Evolutionary conservation across 2,888 invertebrate species (phyloP), one percentile per base, ranked within the genome.

Genomic region (Operophtera brumata): DNA sequence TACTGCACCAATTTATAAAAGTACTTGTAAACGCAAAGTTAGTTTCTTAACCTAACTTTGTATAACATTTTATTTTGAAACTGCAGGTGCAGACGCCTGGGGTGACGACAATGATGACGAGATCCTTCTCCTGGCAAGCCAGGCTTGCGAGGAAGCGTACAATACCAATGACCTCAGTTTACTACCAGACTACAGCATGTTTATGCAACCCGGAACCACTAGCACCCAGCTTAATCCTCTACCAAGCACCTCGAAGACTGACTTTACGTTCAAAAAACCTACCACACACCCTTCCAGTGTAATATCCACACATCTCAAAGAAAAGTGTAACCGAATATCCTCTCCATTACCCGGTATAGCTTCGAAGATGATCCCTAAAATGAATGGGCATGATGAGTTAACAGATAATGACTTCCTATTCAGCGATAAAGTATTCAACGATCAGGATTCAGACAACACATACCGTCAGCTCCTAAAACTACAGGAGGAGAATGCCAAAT

Each of bases 31-130:
- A 30, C 30, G 8, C 20, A n/a, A 20, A 39, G 20, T 41, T 28
- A 41, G 41, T 26, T 41, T 41, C 26, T 11, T 2, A 7, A n/a
- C n/a, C n/a, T n/a, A n/a, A n/a, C n/a, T n/a, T n/a, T n/a, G 1
- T 41, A 26, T 3, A 10, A 25, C 3, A 10, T 39, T 20, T 39
- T 10, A 6, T 41, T 26, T 1, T 25, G 78, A 71, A 54, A 49
- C 57, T 3, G 66, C 70, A 11, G 65, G 67, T 53, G 59, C 61
- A 28, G 77, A 82, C 50, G 79, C 67, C 46, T 90, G 90, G 90
- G 90, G 86, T 9, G 89, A 91, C 54, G 90, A 90, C 36, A 83
- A 82, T 67, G 90, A 90, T 25, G 90, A 90, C 39, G 88, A 90
- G 66, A 85, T 91, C 32, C 71, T 91, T 0, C 73, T 91, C 8